Percentiles rank a stretch among this genome's conserved stretches.
phyloP scores from a whole-genome alignment of 2,797 vertebrate genomes.

The Limosa lapponica region DNA sequence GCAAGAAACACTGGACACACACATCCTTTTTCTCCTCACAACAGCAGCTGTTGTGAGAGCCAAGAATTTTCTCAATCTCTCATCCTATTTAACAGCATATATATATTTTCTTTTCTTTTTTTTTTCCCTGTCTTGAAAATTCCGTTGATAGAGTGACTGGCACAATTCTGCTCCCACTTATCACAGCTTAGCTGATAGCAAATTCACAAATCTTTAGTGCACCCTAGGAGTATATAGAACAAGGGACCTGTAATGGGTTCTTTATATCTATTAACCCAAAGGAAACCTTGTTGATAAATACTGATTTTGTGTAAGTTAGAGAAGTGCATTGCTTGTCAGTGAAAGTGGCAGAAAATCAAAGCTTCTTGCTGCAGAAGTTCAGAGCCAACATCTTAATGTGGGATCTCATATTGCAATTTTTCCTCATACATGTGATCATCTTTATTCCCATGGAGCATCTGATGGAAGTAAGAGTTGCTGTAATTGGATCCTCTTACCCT shows the following conservation, averaged over 20 bases:
- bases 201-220: neutral
- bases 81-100: neutral
- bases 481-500: conserved; percentile 36
- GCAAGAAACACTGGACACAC: neutral
- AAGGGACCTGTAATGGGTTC: neutral
- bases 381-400: neutral
- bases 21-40: neutral
- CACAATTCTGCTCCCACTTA: neutral
- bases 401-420: neutral
- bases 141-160: conserved; percentile 8
- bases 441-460: neutral
- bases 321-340: neutral
- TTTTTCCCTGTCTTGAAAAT: neutral
- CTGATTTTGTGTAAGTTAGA: neutral
- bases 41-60: neutral
- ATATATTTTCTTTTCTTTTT: neutral
- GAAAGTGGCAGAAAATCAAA: conserved; percentile 20
- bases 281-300: neutral
- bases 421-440: neutral
- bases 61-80: neutral
- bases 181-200: neutral
- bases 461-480: conserved; percentile 11
- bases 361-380: neutral
- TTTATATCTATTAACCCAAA: neutral
- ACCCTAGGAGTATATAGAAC: neutral